phyloP scores from a whole-genome alignment of 2,888 invertebrate species.

The Neoascia interrupta region DNA sequence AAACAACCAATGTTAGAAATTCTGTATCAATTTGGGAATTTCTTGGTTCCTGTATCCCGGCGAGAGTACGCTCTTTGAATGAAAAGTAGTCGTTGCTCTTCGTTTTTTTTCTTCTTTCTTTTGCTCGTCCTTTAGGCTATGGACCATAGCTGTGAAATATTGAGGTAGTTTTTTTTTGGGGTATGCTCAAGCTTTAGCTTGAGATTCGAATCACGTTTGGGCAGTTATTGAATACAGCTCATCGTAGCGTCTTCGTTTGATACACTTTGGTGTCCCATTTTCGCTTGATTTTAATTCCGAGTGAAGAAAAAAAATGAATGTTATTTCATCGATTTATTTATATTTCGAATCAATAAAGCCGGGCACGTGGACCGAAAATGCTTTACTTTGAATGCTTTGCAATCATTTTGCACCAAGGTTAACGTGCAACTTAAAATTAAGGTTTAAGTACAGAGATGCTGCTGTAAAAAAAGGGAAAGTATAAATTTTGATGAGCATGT shows the following conservation, averaged over 20 bases:
- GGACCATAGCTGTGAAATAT: slow-evolving; percentile 45
- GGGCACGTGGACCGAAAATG: slow-evolving; percentile 1
- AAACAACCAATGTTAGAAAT: slow-evolving; percentile 46
- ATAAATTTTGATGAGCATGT: no score
- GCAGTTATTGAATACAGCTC: slow-evolving; percentile 69
- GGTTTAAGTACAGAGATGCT: slow-evolving; percentile 6
- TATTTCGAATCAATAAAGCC: slow-evolving; percentile 47
- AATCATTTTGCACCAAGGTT: slow-evolving; percentile 29
- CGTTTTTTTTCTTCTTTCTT: not conserved
- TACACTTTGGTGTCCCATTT: slow-evolving; percentile 59
- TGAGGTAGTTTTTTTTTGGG: slow-evolving; percentile 46
- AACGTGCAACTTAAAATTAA: slow-evolving; percentile 11
- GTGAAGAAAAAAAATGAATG: slow-evolving; percentile 3
- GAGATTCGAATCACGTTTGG: slow-evolving; percentile 57
- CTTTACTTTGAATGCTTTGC: slow-evolving; percentile 40
- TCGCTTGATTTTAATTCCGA: slow-evolving; percentile 60
- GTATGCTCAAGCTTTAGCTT: slow-evolving; percentile 11
- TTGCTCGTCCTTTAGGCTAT: slow-evolving; percentile 17
- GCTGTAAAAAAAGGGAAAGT: not conserved
- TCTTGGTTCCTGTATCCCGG: slow-evolving; percentile 42
- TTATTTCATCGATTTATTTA: slow-evolving; percentile 18
- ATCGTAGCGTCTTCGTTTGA: slow-evolving; percentile 66
- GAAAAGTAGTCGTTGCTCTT: slow-evolving; percentile 29
- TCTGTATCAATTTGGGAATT: slow-evolving; percentile 65
- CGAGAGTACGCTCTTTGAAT: slow-evolving; percentile 47